Evolutionary conservation across 2,113 vertebrate species (phyloP).

Genomic region (Octodon degus): DNA sequence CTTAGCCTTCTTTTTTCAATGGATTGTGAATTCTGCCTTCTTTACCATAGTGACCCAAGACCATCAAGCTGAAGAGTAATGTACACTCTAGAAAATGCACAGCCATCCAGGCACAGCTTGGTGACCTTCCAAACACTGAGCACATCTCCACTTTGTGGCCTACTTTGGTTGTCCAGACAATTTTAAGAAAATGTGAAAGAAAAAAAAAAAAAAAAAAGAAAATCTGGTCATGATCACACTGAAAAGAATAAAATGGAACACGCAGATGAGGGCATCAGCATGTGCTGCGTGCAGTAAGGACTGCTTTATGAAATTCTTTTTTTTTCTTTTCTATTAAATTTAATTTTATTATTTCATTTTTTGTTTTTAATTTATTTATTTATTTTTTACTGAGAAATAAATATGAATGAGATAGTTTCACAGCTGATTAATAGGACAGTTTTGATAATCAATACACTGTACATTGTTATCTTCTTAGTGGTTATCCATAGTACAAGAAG

Average conservation of each 20-base stretch:
- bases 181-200: not conserved
- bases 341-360: too few relatives aligned
- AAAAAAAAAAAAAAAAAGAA: too few relatives aligned
- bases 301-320: not conserved
- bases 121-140: not conserved
- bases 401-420: too few relatives aligned
- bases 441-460: too few relatives aligned
- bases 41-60: rapidly evolving
- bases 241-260: not conserved
- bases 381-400: too few relatives aligned
- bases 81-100: rapidly evolving
- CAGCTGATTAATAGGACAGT: too few relatives aligned
- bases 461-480: too few relatives aligned
- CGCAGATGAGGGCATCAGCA: rapidly evolving
- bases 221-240: not conserved
- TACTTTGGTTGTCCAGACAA: not conserved
- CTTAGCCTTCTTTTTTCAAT: not conserved
- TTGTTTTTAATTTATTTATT: too few relatives aligned
- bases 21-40: not conserved
- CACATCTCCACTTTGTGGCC: not conserved
- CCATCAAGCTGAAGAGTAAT: rapidly evolving
- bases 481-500: too few relatives aligned
- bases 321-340: too few relatives aligned
- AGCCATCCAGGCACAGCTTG: rapidly evolving
- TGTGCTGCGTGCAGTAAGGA: not conserved